Base-by-base conservation (phyloP, 1,140 invertebrate species). In the Drosophila mojavensis region DNA sequence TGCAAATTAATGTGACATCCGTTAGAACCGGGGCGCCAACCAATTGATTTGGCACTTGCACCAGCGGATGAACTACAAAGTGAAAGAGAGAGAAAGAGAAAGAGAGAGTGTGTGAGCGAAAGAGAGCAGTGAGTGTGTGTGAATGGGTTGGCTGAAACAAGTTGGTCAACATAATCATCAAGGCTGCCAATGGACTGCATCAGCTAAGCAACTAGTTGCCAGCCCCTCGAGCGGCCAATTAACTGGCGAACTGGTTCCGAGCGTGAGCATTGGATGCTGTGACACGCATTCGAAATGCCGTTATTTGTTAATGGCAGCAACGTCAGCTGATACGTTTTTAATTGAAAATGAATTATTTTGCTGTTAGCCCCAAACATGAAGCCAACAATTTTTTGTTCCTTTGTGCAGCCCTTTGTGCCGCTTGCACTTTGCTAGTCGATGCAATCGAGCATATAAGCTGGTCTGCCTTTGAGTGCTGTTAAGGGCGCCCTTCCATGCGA, bases 1-100 rank as follows among this genome's bases (percentile, higher is more conserved):
- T 95, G 92, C 97, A 98, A 92, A 97, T 95, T 66, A 98, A 94
- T 39, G 96, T 96, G 74, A 98, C 96, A 91, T 97, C 95, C 51
- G 95, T 96, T 73, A 95, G 95, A 67, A 95, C 94, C 58, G 96
- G 96, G 58, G 96, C 96, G 30, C 96, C 96, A 47, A 97, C 96
- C 90, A 97, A 94, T 93, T 97, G 96, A 93, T 97, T 97, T 83
- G 96, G 96, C 75, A 97, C 96, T 94, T 96, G 95, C 73, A 97
- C 96, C 92, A 97, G 93, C 55, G 96, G 96, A 92, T 96, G 96
- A 94, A 97, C 96, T 97, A 94, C 43, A 30, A 50, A 51, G n/a
- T 30, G 10, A 36, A 1, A 15, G n/a, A 24, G 7, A 39, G n/a
- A 28, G 43, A 11, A 20, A 63, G 60, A 24, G 24, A 66, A 48